Evolutionary conservation across 2,797 vertebrate species (phyloP).

Genomic region (Rhincodon typus): DNA sequence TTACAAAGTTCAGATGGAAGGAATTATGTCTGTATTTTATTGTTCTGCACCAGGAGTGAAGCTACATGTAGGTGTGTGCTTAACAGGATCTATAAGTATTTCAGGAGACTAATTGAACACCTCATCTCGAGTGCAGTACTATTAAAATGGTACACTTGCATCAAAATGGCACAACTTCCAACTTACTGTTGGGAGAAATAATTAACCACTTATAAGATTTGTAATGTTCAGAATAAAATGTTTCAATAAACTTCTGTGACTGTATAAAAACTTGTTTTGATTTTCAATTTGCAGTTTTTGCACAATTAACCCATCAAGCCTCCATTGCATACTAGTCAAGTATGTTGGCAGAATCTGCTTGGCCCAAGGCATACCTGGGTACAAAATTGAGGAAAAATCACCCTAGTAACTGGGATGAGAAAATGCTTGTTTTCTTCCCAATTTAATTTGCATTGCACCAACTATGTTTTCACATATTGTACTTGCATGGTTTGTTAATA

Average conservation of each 20-base stretch:
- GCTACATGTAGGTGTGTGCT: background rate
- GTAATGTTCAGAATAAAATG: constrained; percentile 3
- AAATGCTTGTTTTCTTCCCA: background rate
- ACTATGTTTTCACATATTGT: background rate
- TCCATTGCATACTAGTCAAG: background rate
- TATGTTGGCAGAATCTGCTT: background rate
- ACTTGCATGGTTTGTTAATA: background rate
- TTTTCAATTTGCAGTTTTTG: background rate
- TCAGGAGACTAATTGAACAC: background rate
- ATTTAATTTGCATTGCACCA: background rate
- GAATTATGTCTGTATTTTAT: background rate
- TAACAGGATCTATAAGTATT: background rate
- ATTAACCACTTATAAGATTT: background rate
- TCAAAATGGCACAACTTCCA: background rate
- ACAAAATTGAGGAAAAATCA: background rate
- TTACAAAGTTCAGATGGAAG: background rate
- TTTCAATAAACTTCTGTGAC: background rate
- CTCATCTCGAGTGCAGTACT: background rate
- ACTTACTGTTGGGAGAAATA: background rate
- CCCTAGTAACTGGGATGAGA: background rate
- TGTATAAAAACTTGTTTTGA: background rate
- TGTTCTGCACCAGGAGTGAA: background rate
- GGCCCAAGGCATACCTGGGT: background rate
- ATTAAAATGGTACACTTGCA: background rate
- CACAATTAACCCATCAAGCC: background rate